Conservation (phyloP, 2,797 vertebrate species). For the Sebastiscus tertius region DNA sequence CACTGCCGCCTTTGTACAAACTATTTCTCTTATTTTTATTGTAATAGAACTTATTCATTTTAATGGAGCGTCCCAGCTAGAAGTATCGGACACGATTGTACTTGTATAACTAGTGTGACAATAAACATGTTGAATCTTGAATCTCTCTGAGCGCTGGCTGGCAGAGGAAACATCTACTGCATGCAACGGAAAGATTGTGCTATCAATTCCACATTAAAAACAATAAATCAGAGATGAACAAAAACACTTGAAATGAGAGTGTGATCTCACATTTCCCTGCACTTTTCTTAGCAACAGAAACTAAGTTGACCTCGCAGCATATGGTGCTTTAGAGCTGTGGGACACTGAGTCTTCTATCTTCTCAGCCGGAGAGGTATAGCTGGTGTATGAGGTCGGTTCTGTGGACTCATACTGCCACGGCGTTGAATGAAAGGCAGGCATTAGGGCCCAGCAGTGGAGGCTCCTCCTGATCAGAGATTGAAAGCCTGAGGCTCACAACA, state of each 20-base stretch:
- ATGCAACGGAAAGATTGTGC: not conserved
- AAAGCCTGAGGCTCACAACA: conserved; percentile 28
- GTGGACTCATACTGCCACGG: not conserved
- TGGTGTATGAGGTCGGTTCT: not conserved
- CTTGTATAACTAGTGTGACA: too few species aligned
- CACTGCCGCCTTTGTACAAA: too few species aligned
- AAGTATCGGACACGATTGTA: too few species aligned
- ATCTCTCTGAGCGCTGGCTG: too few species aligned
- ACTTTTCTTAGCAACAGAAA: not conserved
- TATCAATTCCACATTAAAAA: not conserved
- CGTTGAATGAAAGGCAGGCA: not conserved
- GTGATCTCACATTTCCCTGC: not conserved
- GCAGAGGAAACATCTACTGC: not conserved
- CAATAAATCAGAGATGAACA: not conserved
- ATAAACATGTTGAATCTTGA: too few species aligned
- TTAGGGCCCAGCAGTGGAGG: conserved; percentile 12
- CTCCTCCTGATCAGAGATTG: not conserved
- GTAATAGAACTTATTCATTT: too few species aligned
- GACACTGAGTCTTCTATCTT: not conserved
- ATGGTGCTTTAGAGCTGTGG: not conserved
- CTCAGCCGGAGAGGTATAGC: not conserved
- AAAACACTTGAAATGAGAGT: not conserved
- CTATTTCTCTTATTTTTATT: too few species aligned
- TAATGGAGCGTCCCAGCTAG: too few species aligned
- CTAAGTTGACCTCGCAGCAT: not conserved